Evolutionary conservation across 2,797 vertebrate genomes (phyloP), one percentile per base, ranked within the genome.

Genomic region (Acanthurus tractus): DNA sequence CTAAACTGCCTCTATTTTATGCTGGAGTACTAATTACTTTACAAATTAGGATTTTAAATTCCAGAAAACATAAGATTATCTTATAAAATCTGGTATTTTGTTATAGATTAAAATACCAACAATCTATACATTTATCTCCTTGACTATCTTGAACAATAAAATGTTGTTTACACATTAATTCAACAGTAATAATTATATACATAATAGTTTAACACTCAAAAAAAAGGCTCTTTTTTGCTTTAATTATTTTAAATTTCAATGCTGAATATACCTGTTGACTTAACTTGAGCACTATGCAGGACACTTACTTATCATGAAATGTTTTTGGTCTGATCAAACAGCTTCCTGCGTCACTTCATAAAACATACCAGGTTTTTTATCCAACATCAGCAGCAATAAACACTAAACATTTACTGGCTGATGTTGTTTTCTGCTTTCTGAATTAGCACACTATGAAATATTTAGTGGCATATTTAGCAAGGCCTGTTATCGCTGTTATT

Each of bases 391-490:
- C 63, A 49, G 34, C 17, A 42, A 45, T 68, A 58, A 40, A 65
- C 56, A 62, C 36, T 57, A 38, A 36, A 48, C 66, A 62, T 65
- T 54, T 53, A 8, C 40, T 15, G 55, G 25, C 48, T 56, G 56
- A 69, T 70, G 61, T 74, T 13, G 29, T 84, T 57, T 63, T 25
- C 29, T 61, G 48, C 46, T 63, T 69, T 66, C 67, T 45, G 58
- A 78, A 79, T 78, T 29, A 84, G 20, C 57, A 70, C 64, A 18
- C 54, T 63, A 59, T 79, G 44, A 91, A 88, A 89, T 63, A 84
- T 82, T 79, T 74, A 82, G 56, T 63, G 72, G 58, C 56, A 48
- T 54, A 79, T 85, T 83, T 64, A 71, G 65, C 36, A 20, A 55
- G 73, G 61, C 29, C 52, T 22, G 58, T 34, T 34, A 34, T 18